Base-by-base conservation (phyloP, 2,888 invertebrate genomes). In the Alitta virens region DNA sequence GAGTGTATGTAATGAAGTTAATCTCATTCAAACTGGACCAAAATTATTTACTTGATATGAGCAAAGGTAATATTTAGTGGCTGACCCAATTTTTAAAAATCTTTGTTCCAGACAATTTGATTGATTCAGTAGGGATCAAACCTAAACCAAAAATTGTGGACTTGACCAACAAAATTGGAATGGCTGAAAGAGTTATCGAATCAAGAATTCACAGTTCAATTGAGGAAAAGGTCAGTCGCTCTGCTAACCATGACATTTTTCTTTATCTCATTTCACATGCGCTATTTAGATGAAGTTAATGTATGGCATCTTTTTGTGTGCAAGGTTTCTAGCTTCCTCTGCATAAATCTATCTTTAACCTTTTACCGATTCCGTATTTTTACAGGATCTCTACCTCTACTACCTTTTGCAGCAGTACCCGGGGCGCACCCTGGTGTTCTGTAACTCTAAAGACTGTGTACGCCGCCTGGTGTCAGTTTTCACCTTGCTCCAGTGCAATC, bases 111-210 rank as follows among this genome's bases (percentile, higher is more conserved):
- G 24, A 21, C 33, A 12, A 33, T 33, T 12, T 33, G 12, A 33
- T 33, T 7, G 33, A 33, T n/a, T 85, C 89, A 78, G 84, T 96
- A 61, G 92, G 92, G 1, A 89, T 96, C 78, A 90, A 79, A 66
- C 73, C 89, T 0, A 89, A 93, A 74, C 92, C 94, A 0, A 96
- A 97, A 84, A 87, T 97, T 27, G 90, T 98, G 55, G 98, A 99
- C 80, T 87, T 98, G 40, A 96, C 96, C 0, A 86, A 88, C 60
- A 86, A 88, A 71, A 88, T 87, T 72, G 92, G 91, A 63, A 92
- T 92, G 3, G 91, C 94, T 0, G 89, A 88, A 63, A 76, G 87
- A 0, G 83, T 98, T 51, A 91, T 90, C 0, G 97, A 97, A 82
- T 89, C 91, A 66, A 87, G 90, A 55, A 90, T 97, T 64, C 81